Evolutionary conservation across 2,113 vertebrate species (phyloP).

Genomic region (Poicephalus gulielmi): DNA sequence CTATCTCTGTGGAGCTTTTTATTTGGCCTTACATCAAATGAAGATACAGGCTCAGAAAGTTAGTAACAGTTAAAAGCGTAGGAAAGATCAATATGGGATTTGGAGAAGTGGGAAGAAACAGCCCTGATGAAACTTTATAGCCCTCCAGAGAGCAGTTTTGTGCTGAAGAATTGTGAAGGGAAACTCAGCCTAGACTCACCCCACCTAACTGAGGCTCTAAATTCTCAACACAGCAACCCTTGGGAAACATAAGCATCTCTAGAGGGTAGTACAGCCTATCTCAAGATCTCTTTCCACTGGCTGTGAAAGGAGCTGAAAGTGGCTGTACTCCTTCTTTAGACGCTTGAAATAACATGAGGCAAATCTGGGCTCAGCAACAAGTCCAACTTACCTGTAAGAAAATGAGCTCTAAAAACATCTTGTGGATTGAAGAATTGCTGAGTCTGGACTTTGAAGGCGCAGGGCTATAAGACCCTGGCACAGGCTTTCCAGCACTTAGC

Average conservation of each 20-base stretch:
- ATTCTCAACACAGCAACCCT: constrained; percentile 22
- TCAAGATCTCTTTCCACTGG: background rate
- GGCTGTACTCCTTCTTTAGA: background rate
- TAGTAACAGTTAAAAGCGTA: constrained; percentile 29
- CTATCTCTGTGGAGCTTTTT: background rate
- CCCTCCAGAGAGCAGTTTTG: constrained; percentile 4
- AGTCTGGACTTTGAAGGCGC: background rate
- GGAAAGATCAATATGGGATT: constrained; percentile 42
- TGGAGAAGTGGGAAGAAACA: constrained; percentile 38
- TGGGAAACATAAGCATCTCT: constrained; percentile 34
- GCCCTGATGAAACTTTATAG: constrained; percentile 16
- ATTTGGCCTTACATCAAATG: constrained; percentile 22
- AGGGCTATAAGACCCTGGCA: background rate
- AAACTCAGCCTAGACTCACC: constrained; percentile 4
- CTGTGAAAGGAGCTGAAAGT: constrained; percentile 18
- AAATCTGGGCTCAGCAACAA: background rate
- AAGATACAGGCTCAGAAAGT: constrained; percentile 35
- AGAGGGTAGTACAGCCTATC: constrained; percentile 9
- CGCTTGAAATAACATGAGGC: background rate
- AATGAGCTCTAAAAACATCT: background rate
- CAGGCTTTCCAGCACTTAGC: background rate
- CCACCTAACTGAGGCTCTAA: constrained; percentile 15
- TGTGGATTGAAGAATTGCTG: background rate
- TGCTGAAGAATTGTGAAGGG: background rate
- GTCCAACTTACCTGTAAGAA: constrained; percentile 10